These are phyloP conservation scores for Coregonus clupeaformis DNA, from an alignment of 2,113 vertebrate species.

Conservation along the genomic window DNA sequence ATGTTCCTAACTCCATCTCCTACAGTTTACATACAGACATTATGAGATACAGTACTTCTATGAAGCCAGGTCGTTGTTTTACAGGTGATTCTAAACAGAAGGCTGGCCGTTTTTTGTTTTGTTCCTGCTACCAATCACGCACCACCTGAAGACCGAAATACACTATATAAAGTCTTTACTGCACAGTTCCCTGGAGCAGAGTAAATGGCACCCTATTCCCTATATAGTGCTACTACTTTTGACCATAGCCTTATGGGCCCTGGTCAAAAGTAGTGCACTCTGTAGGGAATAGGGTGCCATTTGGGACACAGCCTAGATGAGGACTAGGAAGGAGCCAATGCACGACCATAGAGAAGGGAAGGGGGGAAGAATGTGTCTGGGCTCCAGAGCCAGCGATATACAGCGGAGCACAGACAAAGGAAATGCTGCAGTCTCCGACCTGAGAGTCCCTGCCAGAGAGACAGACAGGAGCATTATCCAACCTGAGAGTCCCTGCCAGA, in stretches of 20 bases:
- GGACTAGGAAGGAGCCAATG: constrained; percentile 31
- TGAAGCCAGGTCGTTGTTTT: background rate
- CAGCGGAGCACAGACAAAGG: constrained; percentile 35
- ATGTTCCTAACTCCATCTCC: background rate
- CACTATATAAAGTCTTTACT: background rate
- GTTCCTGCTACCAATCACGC: background rate
- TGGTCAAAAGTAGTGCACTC: too few species aligned
- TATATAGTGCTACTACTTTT: too few species aligned
- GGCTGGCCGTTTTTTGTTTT: background rate
- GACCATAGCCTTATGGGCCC: too few species aligned
- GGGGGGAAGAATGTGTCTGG: constrained; percentile 39
- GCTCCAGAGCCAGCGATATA: constrained; percentile 25
- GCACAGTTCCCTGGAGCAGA: too few species aligned
- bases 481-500: background rate
- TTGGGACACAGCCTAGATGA: background rate
- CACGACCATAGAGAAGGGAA: constrained; percentile 11
- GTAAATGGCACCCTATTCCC: too few species aligned
- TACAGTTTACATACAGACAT: background rate
- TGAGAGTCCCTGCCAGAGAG: background rate
- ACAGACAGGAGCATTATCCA: background rate
- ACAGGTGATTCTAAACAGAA: background rate
- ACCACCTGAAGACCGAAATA: background rate
- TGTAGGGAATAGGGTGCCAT: too few species aligned
- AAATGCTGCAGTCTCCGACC: background rate
- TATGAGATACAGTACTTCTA: background rate